Base-by-base conservation (phyloP, 2,797 vertebrate genomes). In the Notamacropus eugenii region DNA sequence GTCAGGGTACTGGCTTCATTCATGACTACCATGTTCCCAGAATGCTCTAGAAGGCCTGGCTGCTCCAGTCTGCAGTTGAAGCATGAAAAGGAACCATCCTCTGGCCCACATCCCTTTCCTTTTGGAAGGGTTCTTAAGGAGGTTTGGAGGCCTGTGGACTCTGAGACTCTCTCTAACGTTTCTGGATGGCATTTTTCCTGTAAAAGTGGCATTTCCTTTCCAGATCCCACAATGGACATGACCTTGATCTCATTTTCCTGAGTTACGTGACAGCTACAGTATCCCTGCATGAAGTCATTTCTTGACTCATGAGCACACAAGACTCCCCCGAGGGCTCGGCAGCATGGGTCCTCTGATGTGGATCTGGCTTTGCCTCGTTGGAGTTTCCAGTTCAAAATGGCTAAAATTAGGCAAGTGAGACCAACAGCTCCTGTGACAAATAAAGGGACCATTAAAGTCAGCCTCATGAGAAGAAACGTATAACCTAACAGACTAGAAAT, bases 341-440 rank as follows among this genome's bases (percentile, higher is more conserved):
- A 98, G 93, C 95, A 97, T 94, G 97, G 97, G 59, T 97, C 98
- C 97, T 96, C 97, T 97, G 98, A 97, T 59, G 54, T 55, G 46
- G 50, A 90, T 93, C 97, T 97, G 92, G 96, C 92, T 98, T 97
- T 98, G 91, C 62, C 96, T 92, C 95, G 97, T 95, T 97, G 98
- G 67, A 99, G 97, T 97, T 98, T 99, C 97, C 98, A 97, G 98
- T 98, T 98, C 95, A 99, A 97, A 96, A 99, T 93, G 94, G 97
- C 98, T 97, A 99, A 98, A 19, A 98, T 97, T 92, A 99, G 97
- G 95, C 99, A 98, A 54, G 99, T 99, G 94, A 99, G 98, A 92
- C 96, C 98, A 97, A 98, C 96, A 92, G 97, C 97, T 94, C 98
- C 98, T 99, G 98, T 95, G 97, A 98, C 95, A 98, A 97, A 98